phyloP scores from a whole-genome alignment of 2,888 invertebrate species.

The Amiota communis region DNA sequence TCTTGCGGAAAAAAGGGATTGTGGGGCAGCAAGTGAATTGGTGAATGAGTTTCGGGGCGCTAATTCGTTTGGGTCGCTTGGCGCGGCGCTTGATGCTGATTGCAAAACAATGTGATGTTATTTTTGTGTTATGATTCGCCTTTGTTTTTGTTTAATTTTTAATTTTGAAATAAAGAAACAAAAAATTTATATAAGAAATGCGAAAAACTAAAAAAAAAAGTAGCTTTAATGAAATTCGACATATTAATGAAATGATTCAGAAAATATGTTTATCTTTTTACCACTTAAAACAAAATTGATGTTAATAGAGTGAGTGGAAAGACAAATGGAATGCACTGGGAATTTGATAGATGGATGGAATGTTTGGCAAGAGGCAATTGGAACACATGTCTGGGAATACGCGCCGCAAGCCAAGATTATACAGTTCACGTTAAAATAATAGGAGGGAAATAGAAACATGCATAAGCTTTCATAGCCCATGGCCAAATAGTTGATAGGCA shows the following conservation, averaged over 20 bases:
- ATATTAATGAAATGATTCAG: constrained; percentile 29
- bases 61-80: neutral
- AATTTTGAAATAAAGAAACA: neutral
- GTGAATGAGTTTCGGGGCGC: neutral
- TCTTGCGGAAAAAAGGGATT: too few species aligned
- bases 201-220: neutral
- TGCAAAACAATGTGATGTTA: too few species aligned
- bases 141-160: constrained; percentile 1
- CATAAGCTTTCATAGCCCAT: neutral
- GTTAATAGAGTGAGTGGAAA: neutral
- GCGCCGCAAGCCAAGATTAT: constrained; percentile 19
- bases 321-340: neutral
- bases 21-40: too few species aligned
- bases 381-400: constrained; percentile 17
- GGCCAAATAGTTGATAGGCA: too few species aligned
- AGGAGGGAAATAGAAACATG: neutral
- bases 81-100: neutral
- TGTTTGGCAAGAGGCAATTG: neutral
- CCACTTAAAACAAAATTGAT: too few species aligned
- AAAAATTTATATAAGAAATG: neutral
- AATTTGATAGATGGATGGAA: neutral
- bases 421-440: neutral
- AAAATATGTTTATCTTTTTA: neutral
- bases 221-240: constrained; percentile 9
- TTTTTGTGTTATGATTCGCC: too few species aligned